Base-by-base conservation (phyloP, 2,797 vertebrate species). In the Anabas testudineus region DNA sequence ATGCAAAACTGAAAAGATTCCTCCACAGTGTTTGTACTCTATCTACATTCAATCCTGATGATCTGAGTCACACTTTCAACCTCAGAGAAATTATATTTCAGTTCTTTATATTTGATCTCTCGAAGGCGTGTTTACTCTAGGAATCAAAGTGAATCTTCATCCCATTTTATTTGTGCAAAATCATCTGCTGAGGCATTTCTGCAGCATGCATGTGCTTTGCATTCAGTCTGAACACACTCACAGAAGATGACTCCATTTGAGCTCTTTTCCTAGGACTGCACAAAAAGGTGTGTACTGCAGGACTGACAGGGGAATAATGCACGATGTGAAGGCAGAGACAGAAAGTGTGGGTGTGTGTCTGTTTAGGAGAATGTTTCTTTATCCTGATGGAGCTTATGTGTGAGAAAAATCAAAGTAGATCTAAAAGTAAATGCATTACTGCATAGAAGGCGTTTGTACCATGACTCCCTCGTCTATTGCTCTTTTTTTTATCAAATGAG, bases 401-500 rank as follows among this genome's bases (percentile, higher is more conserved):
- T 45, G 1, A 61, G 10, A 74, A 18, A 58, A 51, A 43, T 16
- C 39, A 16, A 15, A 39, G 15, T 8, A 36, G 36, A 47, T 45
- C 18, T 60, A 56, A 76, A 70, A 78, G 60, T 16, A 64, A 72
- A 61, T 21, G 7, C 16, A 65, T 43, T 12, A 26, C 24, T 45
- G 45, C 14, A 18, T 15, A 14, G 9, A 55, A 10, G 41, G 30
- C 24, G 18, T 61, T 71, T 56, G 14, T 3, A 26, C 43, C 26
- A n/a, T 30, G 30, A 67, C 13, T 5, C 15, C 13, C 37, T 15
- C 14, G 15, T 39, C 16, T 43, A 10, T 43, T 71, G 42, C 41
- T 71, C 43, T 39, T 70, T 48, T 63, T 70, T 48, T 63, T 21
- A 13, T 72, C 19, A 67, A 79, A 53, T 66, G 69, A 81, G 58